Evolutionary conservation across 2,113 vertebrate genomes (phyloP).

Genomic region (Turdus rufiventris): DNA sequence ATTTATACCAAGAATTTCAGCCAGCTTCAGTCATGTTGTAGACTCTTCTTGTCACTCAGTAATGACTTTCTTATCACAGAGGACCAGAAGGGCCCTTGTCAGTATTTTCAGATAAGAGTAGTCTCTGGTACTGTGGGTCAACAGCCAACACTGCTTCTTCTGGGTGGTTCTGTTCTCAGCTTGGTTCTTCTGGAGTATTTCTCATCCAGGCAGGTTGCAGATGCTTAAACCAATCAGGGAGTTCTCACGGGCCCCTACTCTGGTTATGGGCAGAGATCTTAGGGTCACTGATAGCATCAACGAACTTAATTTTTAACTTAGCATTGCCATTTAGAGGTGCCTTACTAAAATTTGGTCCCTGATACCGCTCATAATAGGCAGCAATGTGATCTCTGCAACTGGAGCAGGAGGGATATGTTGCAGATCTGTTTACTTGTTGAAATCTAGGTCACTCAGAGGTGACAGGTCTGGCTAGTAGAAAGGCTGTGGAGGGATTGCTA

Average conservation of each 20-base stretch:
- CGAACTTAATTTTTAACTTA: background rate
- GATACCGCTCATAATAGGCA: background rate
- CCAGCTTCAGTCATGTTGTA: background rate
- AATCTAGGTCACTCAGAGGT: background rate
- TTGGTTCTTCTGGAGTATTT: background rate
- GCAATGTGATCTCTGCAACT: background rate
- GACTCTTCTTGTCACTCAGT: background rate
- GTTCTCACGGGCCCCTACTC: accelerated
- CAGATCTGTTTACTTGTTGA: background rate
- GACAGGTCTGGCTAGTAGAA: background rate
- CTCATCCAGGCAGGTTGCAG: background rate
- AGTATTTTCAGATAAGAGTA: background rate
- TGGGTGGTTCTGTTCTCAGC: background rate
- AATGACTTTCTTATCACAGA: conserved; percentile 44
- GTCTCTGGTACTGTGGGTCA: background rate
- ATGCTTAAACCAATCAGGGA: background rate
- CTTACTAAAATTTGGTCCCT: background rate
- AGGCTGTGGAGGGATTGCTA: background rate
- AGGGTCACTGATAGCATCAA: background rate
- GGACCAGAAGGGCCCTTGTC: background rate
- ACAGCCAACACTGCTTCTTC: background rate
- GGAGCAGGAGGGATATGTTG: background rate
- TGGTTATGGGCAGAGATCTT: background rate
- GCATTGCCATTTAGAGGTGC: background rate
- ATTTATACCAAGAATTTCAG: background rate